These are phyloP conservation scores for Venturia canescens DNA, from an alignment of 1,140 invertebrate species.

Conservation along the genomic window DNA sequence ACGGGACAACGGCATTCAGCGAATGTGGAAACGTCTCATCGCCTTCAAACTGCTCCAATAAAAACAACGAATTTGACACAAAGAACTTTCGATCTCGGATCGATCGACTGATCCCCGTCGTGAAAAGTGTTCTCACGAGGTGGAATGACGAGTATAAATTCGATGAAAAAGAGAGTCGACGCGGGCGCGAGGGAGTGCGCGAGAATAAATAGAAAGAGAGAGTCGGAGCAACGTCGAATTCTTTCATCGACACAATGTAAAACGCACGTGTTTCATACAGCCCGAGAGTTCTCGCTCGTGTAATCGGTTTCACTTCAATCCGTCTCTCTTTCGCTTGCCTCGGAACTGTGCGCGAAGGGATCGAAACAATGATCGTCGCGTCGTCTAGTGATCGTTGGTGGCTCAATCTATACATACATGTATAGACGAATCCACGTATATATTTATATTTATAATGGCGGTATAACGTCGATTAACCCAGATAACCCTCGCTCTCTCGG, in stretches of 20 bases:
- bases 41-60: too few species aligned
- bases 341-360: constrained; percentile 12
- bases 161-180: neutral
- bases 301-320: constrained; percentile 36
- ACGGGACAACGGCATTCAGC: too few species aligned
- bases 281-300: neutral
- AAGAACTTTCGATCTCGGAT: neutral
- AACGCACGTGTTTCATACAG: constrained; percentile 28
- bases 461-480: constrained; percentile 64
- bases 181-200: neutral
- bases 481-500: constrained; percentile 55
- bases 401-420: constrained; percentile 6
- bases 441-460: constrained; percentile 34
- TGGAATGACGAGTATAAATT: constrained; percentile 5
- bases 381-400: constrained; percentile 47
- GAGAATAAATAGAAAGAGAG: neutral
- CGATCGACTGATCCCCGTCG: neutral
- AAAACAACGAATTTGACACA: too few species aligned
- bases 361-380: constrained; percentile 51
- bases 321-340: neutral
- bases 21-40: too few species aligned
- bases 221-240: constrained; percentile 11
- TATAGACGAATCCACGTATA: neutral
- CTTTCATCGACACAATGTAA: constrained; percentile 30
- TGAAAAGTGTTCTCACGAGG: constrained; percentile 24